phyloP scores from a whole-genome alignment of 1,140 invertebrate genomes.

The Adoxophyes honmai region DNA sequence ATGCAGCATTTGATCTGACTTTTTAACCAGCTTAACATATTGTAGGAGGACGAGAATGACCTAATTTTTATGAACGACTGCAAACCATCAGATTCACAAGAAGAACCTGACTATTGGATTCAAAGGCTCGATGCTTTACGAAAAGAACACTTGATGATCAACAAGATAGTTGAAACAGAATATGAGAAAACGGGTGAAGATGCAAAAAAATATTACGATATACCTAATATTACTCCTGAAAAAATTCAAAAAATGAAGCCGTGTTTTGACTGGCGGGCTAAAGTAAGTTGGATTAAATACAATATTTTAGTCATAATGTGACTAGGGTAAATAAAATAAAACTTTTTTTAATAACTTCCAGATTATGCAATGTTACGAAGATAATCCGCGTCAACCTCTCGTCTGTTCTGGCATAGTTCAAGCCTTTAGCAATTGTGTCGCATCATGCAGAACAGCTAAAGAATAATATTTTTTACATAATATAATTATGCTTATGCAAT shows the following conservation, averaged over 20 bases:
- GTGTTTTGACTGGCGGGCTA: conserved; percentile 52
- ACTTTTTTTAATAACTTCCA: conserved; percentile 25
- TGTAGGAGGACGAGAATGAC: conserved; percentile 37
- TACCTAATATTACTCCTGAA: conserved; percentile 40
- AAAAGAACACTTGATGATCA: conserved; percentile 58
- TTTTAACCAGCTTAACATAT: not conserved
- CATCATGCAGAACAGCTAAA: conserved; percentile 41
- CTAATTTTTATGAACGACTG: conserved; percentile 34
- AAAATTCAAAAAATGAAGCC: conserved; percentile 56
- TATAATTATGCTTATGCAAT: too few relatives aligned
- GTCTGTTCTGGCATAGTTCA: conserved; percentile 53
- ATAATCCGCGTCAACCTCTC: conserved; percentile 58
- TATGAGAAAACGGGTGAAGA: conserved; percentile 54
- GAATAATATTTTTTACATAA: not conserved
- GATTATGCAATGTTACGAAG: conserved; percentile 66
- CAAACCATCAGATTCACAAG: conserved; percentile 27
- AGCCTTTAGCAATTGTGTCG: conserved; percentile 57
- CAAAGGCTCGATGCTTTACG: conserved; percentile 55
- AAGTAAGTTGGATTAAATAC: conserved; percentile 36
- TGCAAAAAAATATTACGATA: conserved; percentile 38
- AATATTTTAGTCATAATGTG: not conserved
- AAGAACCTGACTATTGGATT: conserved; percentile 55
- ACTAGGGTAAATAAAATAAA: not conserved
- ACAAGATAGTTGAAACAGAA: conserved; percentile 60
- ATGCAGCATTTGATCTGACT: too few relatives aligned